These are phyloP conservation scores for Parazoanthus swiftii DNA, from an alignment of 92 coral and sea anemone genomes.

Conservation along the genomic window DNA sequence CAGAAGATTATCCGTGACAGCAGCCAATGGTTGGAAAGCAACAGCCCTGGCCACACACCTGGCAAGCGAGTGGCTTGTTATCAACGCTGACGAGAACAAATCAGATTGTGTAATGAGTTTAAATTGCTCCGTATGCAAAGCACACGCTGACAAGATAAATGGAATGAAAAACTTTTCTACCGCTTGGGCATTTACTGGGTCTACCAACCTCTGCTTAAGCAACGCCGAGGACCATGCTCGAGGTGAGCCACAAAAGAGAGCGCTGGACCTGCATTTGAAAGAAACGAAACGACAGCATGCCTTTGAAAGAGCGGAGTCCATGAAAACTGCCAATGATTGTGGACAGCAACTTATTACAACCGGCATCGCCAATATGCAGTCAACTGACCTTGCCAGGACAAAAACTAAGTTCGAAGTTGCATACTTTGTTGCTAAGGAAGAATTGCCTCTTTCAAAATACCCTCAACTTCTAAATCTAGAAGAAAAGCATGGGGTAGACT, in stretches of 20 bases:
- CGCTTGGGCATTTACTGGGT: slow-evolving; percentile 73
- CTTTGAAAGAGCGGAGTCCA: slow-evolving; percentile 21
- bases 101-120: slow-evolving; percentile 37
- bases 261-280: slow-evolving; percentile 53
- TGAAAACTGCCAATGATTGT: slow-evolving; percentile 22
- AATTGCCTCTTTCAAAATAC: slow-evolving; percentile 44
- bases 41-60: slow-evolving; percentile 45
- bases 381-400: slow-evolving; percentile 45
- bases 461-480: neutral
- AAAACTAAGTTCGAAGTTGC: slow-evolving; percentile 62
- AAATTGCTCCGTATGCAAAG: slow-evolving; percentile 42
- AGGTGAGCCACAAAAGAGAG: slow-evolving; percentile 74
- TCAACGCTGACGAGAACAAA: slow-evolving; percentile 40
- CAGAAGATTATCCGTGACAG: slow-evolving; percentile 37
- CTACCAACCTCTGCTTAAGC: slow-evolving; percentile 66
- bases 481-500: slow-evolving; percentile 30
- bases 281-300: slow-evolving; percentile 42
- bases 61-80: slow-evolving; percentile 52
- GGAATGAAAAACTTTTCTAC: slow-evolving; percentile 54
- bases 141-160: slow-evolving; percentile 27
- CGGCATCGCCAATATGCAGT: slow-evolving; percentile 58
- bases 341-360: slow-evolving; percentile 50
- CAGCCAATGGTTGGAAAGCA: slow-evolving; percentile 50
- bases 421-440: slow-evolving; percentile 63
- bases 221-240: slow-evolving; percentile 70